Evolutionary conservation across 2,888 invertebrate species (phyloP), one percentile per base, ranked within the genome.

Genomic region (Cheilosia vulpina): DNA sequence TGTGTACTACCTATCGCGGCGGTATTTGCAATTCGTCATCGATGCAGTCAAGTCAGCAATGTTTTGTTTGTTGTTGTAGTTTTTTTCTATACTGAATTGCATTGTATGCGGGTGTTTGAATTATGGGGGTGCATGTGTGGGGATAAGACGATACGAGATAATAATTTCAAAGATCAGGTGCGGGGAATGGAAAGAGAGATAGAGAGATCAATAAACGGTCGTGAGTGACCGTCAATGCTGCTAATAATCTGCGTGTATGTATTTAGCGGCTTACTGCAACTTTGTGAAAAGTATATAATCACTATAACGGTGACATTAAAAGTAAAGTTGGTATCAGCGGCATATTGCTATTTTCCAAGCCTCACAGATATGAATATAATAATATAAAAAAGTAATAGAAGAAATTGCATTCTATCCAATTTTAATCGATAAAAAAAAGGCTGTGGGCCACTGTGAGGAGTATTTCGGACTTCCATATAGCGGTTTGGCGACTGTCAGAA

Each of bases 191-290:
- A 27, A 27, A 21, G 5, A 4, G 43, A 15, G 47, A 45, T 15
- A 55, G 58, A 50, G 65, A 76, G 84, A 84, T 84, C 84, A 84
- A 84, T 84, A 84, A 83, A 83, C 83, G 83, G 53, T 79, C 82
- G 50, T 57, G 77, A 73, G 63, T 79, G 79, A 69, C 78, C 83
- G 63, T 69, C 83, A 79, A 79, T 69, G 19, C 63, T 73, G 72
- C 62, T 41, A 58, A 21, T 50, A 21, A 11, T 50, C 21, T 50
- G 21, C 11, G 19, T 50, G 19, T 21, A 50, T 31, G 31, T 9
- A 0, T 9, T 9, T 6, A 31, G 31, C 9, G 9, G 31, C 2
- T 31, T 9, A 9, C 9, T 31, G 9, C 7, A 31, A 9, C 7
- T 31, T 11, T 50, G 19, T 27, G 27, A 5, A 27, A 27, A 27